Evolutionary conservation across 2,113 vertebrate species (phyloP), one percentile per base, ranked within the genome.

Genomic region (Bombycilla garrulus): DNA sequence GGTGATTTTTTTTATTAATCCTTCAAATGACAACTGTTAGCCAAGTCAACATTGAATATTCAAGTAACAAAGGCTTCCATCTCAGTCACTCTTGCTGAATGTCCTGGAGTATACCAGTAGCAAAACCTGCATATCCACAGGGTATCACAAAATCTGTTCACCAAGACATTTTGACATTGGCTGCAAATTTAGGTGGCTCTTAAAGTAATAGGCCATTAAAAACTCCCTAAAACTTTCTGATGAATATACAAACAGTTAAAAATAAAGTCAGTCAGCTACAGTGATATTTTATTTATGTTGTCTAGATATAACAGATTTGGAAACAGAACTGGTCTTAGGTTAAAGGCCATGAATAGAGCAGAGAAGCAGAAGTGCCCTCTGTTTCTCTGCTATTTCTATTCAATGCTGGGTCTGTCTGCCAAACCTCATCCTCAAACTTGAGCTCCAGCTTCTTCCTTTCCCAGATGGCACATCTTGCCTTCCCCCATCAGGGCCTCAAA

Each of bases 101-200:
- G n/a, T 45, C 36, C 45, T 79, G 36, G 16, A 1, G 0, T 0
- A 1, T 5, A 18, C 45, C 53, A 24, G 44, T 6, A 64, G 21
- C 19, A 77, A 53, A 50, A 62, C n/a, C 24, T 25, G 33, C 53
- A 51, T 7, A 29, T 5, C 4, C 31, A 17, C 2, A 22, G 0
- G 1, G 16, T 25, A 33, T 50, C 12, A 28, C 7, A 22, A 51
- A 61, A 65, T 42, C 36, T 82, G 15, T 21, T 85, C 23, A 21
- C 10, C 2, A 2, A 45, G 38, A 58, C 11, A 48, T 22, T 38
- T 5, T 36, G 25, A 58, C 22, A 36, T n/a, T 3, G 9, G 15
- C 48, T 87, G 25, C 23, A 79, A 45, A 38, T 72, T 79, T 26
- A 40, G 45, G 5, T 65, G 20, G 33, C 21, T 14, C 51, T 53